A percentile compares a stretch with the other conserved stretches of the same genome.
phyloP scores from a whole-genome alignment of 2,113 vertebrate species.

The Panthera tigris region DNA sequence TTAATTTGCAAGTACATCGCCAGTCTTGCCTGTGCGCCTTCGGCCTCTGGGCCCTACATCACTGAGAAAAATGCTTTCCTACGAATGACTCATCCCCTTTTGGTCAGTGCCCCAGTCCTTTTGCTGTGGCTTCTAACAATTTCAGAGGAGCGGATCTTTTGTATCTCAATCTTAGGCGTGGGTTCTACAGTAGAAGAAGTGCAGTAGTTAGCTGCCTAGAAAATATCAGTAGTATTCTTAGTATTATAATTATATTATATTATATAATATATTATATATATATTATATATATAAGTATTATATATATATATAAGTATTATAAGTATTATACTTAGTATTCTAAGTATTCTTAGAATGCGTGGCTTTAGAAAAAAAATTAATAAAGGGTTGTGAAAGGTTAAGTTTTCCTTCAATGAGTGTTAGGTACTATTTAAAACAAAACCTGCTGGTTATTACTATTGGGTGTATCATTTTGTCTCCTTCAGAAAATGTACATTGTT shows the following conservation, averaged over 20 bases:
- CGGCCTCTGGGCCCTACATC: background rate
- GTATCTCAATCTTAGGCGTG: background rate
- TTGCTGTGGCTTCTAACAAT: background rate
- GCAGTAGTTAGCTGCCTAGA: background rate
- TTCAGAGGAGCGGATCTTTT: background rate
- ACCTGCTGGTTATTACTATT: background rate
- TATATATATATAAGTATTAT: too few relatives aligned
- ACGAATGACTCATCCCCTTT: background rate
- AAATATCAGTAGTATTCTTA: background rate
- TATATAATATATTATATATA: too few relatives aligned
- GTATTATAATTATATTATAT: too few relatives aligned
- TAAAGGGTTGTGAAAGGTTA: background rate
- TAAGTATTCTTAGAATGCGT: background rate
- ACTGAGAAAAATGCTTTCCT: background rate
- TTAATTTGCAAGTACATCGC: background rate
- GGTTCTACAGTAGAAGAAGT: background rate
- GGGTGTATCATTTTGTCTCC: background rate
- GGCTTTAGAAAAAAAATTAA: background rate
- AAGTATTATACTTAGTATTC: too few relatives aligned
- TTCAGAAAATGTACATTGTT: background rate
- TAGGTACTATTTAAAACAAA: conserved; percentile 47
- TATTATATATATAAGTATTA: too few relatives aligned
- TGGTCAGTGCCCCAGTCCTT: background rate
- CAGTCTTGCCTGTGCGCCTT: fast-evolving
- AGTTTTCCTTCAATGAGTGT: background rate